Conservation (phyloP, 2,113 vertebrate genomes). For the Xenopus laevis region DNA sequence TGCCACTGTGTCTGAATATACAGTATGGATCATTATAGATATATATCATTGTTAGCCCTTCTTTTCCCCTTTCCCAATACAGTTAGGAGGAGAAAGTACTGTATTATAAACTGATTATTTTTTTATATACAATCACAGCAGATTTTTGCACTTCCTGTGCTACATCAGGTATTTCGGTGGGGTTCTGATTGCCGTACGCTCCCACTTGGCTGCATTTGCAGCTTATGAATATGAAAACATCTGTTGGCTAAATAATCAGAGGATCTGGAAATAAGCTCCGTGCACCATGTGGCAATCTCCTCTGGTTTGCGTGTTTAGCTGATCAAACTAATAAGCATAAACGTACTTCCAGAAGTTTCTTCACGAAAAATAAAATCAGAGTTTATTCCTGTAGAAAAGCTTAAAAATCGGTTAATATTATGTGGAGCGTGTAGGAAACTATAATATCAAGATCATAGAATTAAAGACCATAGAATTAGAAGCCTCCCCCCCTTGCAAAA, state of each 20-base stretch:
- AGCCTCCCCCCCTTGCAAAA: too few species aligned
- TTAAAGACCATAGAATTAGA: too few species aligned
- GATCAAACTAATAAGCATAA: background rate
- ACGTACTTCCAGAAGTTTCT: background rate
- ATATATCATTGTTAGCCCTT: background rate
- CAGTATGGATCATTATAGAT: too few species aligned
- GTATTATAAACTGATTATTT: background rate
- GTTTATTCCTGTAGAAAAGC: too few species aligned
- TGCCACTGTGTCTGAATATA: too few species aligned
- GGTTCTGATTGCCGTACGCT: slow-evolving; percentile 4
- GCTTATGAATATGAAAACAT: slow-evolving; percentile 20
- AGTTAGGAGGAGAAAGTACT: background rate
- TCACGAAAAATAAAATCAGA: background rate
- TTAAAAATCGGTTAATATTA: too few species aligned
- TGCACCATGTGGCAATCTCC: background rate
- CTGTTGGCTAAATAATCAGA: slow-evolving; percentile 27
- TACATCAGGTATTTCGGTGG: slow-evolving; percentile 1
- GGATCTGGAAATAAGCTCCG: background rate
- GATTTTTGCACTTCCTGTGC: background rate
- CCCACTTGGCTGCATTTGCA: background rate
- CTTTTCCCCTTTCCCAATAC: background rate
- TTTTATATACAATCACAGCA: slow-evolving; percentile 11
- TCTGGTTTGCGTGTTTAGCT: background rate
- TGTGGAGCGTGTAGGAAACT: too few species aligned
- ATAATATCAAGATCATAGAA: too few species aligned